Conservation (phyloP, 2,888 invertebrate species). For the Eledona agricola region DNA sequence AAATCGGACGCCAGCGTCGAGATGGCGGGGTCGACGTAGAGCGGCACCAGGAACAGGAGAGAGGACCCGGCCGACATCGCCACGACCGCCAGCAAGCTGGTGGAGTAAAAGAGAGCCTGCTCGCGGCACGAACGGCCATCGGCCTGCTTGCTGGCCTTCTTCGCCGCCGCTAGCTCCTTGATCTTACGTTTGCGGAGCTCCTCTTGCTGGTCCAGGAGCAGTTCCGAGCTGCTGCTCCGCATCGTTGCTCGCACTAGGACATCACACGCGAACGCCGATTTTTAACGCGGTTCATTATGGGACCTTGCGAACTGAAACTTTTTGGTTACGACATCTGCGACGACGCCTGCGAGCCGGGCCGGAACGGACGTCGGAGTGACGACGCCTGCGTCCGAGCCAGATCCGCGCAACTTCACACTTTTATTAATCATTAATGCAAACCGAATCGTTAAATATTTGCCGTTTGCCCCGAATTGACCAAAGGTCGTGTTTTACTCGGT, state of each 20-base stretch:
- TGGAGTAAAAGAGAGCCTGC: slow-evolving; percentile 75
- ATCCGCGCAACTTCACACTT: slow-evolving; percentile 43
- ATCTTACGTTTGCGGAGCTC: slow-evolving; percentile 72
- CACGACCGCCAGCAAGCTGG: slow-evolving; percentile 74
- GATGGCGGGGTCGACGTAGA: slow-evolving; percentile 76
- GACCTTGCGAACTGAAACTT: slow-evolving; percentile 3
- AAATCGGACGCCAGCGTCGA: slow-evolving; percentile 78
- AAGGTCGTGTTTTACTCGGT: slow-evolving; percentile 3
- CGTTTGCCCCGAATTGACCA: slow-evolving; percentile 4
- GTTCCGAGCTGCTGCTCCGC: slow-evolving; percentile 81
- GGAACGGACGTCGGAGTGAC: slow-evolving; percentile 28
- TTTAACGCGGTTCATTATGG: slow-evolving; percentile 39
- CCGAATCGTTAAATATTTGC: slow-evolving; percentile 23
- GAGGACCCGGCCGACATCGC: slow-evolving; percentile 78
- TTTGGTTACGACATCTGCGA: slow-evolving; percentile 40
- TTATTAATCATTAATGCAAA: slow-evolving; percentile 45
- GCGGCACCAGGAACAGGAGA: slow-evolving; percentile 75
- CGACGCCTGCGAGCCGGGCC: slow-evolving; percentile 33
- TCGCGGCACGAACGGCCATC: slow-evolving; percentile 70
- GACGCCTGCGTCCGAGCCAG: slow-evolving; percentile 42
- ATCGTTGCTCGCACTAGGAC: slow-evolving; percentile 63
- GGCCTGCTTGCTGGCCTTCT: slow-evolving; percentile 61
- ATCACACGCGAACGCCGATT: slow-evolving; percentile 47
- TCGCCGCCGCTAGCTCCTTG: slow-evolving; percentile 64
- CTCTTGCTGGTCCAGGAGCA: slow-evolving; percentile 79